Conservation (phyloP, 2,888 invertebrate species). For the Phaedon cochleariae region DNA sequence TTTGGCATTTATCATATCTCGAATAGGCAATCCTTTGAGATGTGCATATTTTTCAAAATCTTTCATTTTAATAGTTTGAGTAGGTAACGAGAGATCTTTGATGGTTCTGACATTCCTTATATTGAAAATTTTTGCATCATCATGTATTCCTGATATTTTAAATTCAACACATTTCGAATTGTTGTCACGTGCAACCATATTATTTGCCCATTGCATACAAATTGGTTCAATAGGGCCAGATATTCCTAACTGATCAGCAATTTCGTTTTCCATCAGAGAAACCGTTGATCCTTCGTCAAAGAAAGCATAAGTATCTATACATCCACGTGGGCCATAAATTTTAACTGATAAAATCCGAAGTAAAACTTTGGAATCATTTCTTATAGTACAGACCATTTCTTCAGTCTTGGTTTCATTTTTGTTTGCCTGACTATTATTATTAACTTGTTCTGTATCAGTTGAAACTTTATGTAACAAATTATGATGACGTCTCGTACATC, state of each 20-base stretch:
- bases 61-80: constrained; percentile 3
- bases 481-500: background rate
- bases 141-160: background rate
- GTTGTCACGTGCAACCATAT: background rate
- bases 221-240: background rate
- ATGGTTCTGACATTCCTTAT: background rate
- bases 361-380: background rate
- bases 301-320: background rate
- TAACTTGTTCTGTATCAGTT: no score
- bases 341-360: background rate
- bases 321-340: background rate
- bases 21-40: background rate
- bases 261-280: background rate
- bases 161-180: background rate
- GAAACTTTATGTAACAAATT: constrained; percentile 4
- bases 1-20: background rate
- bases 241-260: background rate
- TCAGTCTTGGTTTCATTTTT: no score
- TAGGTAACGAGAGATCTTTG: background rate
- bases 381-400: no score
- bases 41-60: background rate
- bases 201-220: constrained; percentile 24
- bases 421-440: no score
- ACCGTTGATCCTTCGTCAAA: background rate
- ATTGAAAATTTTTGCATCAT: constrained; percentile 1